These are phyloP conservation scores for Xenopus borealis DNA, from an alignment of 2,113 vertebrate species.

Conservation along the genomic window DNA sequence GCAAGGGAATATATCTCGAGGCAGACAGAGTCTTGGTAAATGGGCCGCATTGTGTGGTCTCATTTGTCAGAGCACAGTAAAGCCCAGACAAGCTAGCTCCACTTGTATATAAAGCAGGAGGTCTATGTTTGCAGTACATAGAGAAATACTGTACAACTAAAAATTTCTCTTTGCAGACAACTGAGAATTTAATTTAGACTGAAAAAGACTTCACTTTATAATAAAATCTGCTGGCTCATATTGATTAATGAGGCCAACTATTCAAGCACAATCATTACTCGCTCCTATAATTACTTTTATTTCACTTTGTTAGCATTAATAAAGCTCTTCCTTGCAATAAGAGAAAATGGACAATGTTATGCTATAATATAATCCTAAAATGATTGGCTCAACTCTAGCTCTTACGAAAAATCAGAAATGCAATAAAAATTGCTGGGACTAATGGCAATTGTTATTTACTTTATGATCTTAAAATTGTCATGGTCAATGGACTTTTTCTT, in stretches of 20 bases:
- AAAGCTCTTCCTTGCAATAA: not conserved
- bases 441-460: no score
- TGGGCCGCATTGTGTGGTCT: slow-evolving; percentile 2
- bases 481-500: no score
- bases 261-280: not conserved
- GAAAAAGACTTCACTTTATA: not conserved
- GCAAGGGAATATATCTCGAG: no score
- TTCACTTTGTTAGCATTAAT: slow-evolving; percentile 16
- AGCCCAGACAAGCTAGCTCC: not conserved
- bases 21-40: not conserved
- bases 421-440: no score
- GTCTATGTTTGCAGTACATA: not conserved
- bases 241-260: not conserved
- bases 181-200: slow-evolving; percentile 8
- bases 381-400: no score
- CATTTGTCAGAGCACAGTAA: not conserved
- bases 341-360: not conserved
- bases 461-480: no score
- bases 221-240: slow-evolving; percentile 1
- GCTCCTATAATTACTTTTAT: slow-evolving; percentile 3
- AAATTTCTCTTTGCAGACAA: not conserved
- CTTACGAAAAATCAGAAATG: no score
- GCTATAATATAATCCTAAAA: not conserved
- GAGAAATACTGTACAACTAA: slow-evolving; percentile 8
- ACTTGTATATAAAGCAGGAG: not conserved